Evolutionary conservation across 2,888 invertebrate species (phyloP), one percentile per base, ranked within the genome.

Genomic region (Epirrhoe alternata): DNA sequence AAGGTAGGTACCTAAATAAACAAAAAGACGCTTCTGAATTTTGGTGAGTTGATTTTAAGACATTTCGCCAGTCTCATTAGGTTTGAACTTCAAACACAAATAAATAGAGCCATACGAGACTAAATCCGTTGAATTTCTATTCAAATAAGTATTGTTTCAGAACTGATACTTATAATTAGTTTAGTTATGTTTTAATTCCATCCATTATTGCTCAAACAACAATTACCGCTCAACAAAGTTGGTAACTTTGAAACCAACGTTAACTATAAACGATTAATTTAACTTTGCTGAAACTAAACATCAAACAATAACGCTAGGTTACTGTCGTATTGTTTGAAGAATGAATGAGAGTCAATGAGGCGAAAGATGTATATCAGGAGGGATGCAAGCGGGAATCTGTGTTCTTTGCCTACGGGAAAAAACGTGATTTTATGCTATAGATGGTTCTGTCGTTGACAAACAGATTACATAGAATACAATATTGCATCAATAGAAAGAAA

Each of bases 261-360:
- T 69, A 61, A 65, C 66, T 66, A 68, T 66, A 52, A 64, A 67
- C 70, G 61, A 69, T 72, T 66, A 70, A 70, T 69, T 69, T 52
- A 70, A 68, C 55, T 57, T 69, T 45, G 33, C 50, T 70, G 57
- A 38, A 69, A 64, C 64, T 67, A 62, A 70, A 62, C 61, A 65
- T 30, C 52, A n/a, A 54, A 54, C 61, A 49, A 53, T 24, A 35
- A 16, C 31, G 47, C 7, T 49, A 35, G 17, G 14, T 49, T 16
- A 55, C 24, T 10, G 24, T 24, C 24, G 12, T 33, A 49, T 49
- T 30, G 52, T 38, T 24, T 16, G 45, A 24, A 45, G 4, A 7
- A 52, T 16, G 31, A 51, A 53, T 5, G 17, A 24, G 24, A 24
- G 24, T 24, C 24, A 24, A 24, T 24, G 24, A 24, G 24, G 24